Conservation (phyloP, 1,140 invertebrate genomes). For the Pseudomyrmex flavicornis region DNA sequence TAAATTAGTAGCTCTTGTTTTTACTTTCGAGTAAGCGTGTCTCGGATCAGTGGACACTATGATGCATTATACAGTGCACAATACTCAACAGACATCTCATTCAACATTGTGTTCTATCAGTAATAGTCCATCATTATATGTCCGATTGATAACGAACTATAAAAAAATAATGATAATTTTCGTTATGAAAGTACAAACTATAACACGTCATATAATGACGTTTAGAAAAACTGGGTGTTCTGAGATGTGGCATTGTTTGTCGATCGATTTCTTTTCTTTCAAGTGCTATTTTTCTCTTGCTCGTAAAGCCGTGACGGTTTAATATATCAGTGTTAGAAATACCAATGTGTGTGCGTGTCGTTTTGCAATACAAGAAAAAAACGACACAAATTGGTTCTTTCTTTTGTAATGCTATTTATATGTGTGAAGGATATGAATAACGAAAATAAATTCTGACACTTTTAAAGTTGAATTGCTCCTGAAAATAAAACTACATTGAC, state of each 20-base stretch:
- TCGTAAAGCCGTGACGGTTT: constrained; percentile 10
- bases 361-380: neutral
- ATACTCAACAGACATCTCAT: neutral
- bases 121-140: neutral
- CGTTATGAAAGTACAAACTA: constrained; percentile 75
- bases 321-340: neutral
- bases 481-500: neutral
- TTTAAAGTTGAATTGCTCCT: neutral
- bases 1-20: constrained; percentile 18
- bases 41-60: constrained; percentile 16
- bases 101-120: neutral
- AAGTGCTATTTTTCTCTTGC: neutral
- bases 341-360: constrained; percentile 1
- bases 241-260: constrained; percentile 54
- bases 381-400: neutral
- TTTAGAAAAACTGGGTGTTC: constrained; percentile 67
- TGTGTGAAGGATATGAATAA: neutral
- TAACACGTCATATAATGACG: constrained; percentile 58
- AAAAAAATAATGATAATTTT: constrained; percentile 68
- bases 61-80: neutral
- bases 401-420: neutral
- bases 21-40: constrained; percentile 50
- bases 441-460: constrained; percentile 8
- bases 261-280: neutral
- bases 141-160: constrained; percentile 1